A percentile compares a stretch with the other conserved stretches of the same genome.
These are phyloP conservation scores for Laupala kohalensis DNA, from an alignment of 1,140 invertebrate genomes.

Conservation along the genomic window DNA sequence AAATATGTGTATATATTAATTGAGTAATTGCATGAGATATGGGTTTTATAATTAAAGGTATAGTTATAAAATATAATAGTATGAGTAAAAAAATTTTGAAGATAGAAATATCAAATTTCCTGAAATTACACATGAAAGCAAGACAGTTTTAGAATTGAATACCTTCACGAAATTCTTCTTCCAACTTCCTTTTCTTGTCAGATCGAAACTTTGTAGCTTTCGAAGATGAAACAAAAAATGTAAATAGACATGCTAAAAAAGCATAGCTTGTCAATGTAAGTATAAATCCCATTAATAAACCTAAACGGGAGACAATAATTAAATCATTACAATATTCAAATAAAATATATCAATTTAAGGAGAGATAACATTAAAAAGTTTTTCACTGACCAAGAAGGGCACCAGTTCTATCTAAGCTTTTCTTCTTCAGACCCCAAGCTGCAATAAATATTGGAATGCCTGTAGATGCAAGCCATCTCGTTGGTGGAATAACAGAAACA, in stretches of 20 bases:
- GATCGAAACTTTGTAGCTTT: constrained; percentile 67
- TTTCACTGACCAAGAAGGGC: constrained; percentile 45
- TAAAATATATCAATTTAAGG: neutral
- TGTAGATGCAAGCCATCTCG: constrained; percentile 56
- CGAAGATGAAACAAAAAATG: constrained; percentile 71
- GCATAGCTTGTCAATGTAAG: constrained; percentile 65
- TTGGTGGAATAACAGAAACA: constrained; percentile 48
- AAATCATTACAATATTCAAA: neutral
- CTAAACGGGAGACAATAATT: constrained; percentile 28
- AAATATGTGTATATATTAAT: too few species aligned
- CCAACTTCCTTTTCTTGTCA: constrained; percentile 55
- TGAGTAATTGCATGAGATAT: too few species aligned
- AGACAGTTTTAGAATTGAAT: constrained; percentile 6
- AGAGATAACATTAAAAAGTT: too few species aligned
- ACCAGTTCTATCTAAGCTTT: constrained; percentile 53
- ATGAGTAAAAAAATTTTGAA: too few species aligned
- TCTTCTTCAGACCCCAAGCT: constrained; percentile 47
- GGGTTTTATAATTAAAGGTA: too few species aligned
- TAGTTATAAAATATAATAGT: too few species aligned
- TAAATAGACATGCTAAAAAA: constrained; percentile 56
- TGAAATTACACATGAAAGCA: too few species aligned
- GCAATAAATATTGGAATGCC: constrained; percentile 52
- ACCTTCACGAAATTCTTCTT: constrained; percentile 72
- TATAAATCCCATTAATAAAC: constrained; percentile 61
- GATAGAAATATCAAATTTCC: too few species aligned